phyloP scores from a whole-genome alignment of 2,113 vertebrate species.

The Bos javanicus region DNA sequence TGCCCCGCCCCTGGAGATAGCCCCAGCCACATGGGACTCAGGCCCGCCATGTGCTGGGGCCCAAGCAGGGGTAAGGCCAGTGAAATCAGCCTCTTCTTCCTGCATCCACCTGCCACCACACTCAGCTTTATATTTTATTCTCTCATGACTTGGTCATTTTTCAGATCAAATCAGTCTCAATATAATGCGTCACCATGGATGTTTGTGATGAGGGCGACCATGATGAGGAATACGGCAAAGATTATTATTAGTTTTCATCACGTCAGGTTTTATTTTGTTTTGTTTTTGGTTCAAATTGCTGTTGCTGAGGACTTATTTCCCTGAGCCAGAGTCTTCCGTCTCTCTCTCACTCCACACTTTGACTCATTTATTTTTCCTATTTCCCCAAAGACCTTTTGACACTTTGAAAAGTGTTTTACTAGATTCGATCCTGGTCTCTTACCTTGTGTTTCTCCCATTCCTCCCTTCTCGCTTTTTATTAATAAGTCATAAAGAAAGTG shows the following conservation, averaged over 20 bases:
- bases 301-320: slow-evolving; percentile 36
- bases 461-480: slow-evolving; percentile 64
- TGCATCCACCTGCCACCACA: not conserved
- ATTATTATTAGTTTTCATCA: slow-evolving; percentile 42
- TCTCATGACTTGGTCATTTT: not conserved
- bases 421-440: slow-evolving; percentile 53
- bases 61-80: not conserved
- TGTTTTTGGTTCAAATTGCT: slow-evolving; percentile 17
- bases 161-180: slow-evolving; percentile 1
- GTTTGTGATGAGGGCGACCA: not conserved
- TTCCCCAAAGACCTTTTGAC: slow-evolving; percentile 74
- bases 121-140: not conserved
- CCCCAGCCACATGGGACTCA: not conserved
- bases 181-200: not conserved
- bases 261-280: slow-evolving; percentile 20
- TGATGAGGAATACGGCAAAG: not conserved
- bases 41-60: not conserved
- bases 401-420: slow-evolving; percentile 74
- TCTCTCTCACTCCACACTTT: slow-evolving; percentile 43
- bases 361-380: slow-evolving; percentile 72
- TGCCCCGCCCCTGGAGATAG: fast-evolving
- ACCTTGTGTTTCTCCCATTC: slow-evolving; percentile 57
- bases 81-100: not conserved
- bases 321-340: slow-evolving; percentile 32
- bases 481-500: slow-evolving; percentile 65